A percentile compares a stretch with the other conserved stretches of the same genome.
Evolutionary conservation across 2,888 invertebrate genomes (phyloP).

Genomic region (Xestoiulus laeticollis): DNA sequence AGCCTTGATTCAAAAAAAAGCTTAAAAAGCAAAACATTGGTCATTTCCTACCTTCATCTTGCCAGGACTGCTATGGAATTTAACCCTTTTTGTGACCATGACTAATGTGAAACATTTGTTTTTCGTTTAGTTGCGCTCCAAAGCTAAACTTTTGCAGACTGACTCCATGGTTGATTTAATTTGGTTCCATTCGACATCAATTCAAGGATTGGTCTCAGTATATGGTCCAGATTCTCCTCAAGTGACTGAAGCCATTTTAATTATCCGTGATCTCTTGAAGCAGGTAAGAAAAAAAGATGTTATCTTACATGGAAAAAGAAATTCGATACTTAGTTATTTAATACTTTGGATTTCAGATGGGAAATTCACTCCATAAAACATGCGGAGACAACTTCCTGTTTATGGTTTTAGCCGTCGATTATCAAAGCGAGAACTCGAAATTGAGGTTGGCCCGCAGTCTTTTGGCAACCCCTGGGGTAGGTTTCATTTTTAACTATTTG

Average conservation of each 20-base stretch:
- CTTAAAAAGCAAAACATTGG: not conserved
- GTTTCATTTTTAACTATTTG: not conserved
- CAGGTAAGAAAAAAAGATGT: not conserved
- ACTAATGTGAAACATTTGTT: not conserved
- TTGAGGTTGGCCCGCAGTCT: slow-evolving; percentile 52
- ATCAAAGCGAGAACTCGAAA: slow-evolving; percentile 37
- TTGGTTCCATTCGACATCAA: slow-evolving; percentile 73
- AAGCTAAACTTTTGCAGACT: slow-evolving; percentile 58
- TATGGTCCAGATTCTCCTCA: slow-evolving; percentile 72
- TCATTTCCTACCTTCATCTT: not conserved
- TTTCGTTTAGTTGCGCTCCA: slow-evolving; percentile 45
- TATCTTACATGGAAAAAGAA: not conserved
- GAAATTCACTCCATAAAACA: not conserved
- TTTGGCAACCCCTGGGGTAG: slow-evolving; percentile 23
- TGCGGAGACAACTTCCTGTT: slow-evolving; percentile 44
- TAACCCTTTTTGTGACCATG: slow-evolving; percentile 41
- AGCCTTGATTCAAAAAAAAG: not conserved
- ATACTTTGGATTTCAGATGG: slow-evolving; percentile 21
- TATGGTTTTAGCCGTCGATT: slow-evolving; percentile 49
- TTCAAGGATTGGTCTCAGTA: slow-evolving; percentile 72
- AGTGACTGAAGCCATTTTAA: slow-evolving; percentile 71
- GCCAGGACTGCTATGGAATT: not conserved
- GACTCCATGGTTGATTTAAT: slow-evolving; percentile 69
- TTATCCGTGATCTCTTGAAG: slow-evolving; percentile 23
- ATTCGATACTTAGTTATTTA: not conserved